Conservation (phyloP, 1,140 invertebrate species). For the Venturia canescens region DNA sequence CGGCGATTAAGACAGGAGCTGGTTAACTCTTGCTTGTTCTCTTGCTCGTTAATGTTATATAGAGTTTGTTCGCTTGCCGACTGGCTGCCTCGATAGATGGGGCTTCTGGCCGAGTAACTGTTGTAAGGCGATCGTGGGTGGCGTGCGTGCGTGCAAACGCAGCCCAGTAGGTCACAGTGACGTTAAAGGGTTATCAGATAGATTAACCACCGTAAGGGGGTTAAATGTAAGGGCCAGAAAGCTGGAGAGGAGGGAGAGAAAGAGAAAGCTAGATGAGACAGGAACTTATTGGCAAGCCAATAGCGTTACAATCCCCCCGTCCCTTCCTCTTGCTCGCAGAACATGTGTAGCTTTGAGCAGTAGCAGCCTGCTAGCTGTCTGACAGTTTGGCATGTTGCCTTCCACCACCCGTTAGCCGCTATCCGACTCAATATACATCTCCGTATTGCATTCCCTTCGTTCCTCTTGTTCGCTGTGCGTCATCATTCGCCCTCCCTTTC, state of each 20-base stretch:
- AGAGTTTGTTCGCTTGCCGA: slow-evolving; percentile 25
- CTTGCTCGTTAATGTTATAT: slow-evolving; percentile 1
- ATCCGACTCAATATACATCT: slow-evolving; percentile 20
- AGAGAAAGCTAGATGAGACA: slow-evolving; percentile 38
- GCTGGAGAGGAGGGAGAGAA: slow-evolving; percentile 32
- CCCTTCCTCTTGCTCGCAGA: slow-evolving; percentile 39
- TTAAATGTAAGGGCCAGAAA: not conserved
- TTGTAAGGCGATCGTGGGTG: slow-evolving; percentile 33
- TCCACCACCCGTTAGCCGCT: slow-evolving; percentile 50
- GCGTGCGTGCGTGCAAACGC: slow-evolving; percentile 64
- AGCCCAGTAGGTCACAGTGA: slow-evolving; percentile 65
- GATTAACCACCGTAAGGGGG: slow-evolving; percentile 53
- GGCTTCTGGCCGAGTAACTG: slow-evolving; percentile 7
- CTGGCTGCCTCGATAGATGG: slow-evolving; percentile 26
- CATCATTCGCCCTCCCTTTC: not conserved
- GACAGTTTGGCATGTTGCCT: slow-evolving; percentile 69
- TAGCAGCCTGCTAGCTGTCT: slow-evolving; percentile 58
- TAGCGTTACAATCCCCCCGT: slow-evolving; percentile 49
- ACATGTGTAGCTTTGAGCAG: slow-evolving; percentile 59
- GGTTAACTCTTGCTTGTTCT: slow-evolving; percentile 35
- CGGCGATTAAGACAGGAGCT: slow-evolving; percentile 61
- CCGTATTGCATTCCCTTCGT: slow-evolving; percentile 14
- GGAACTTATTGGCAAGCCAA: slow-evolving; percentile 62
- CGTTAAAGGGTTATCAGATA: slow-evolving; percentile 65
- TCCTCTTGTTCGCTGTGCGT: slow-evolving; percentile 16